Percentiles rank a stretch among this genome's conserved stretches.
Conservation (phyloP, 2,888 invertebrate genomes). For the Stictocephala bisonia region DNA sequence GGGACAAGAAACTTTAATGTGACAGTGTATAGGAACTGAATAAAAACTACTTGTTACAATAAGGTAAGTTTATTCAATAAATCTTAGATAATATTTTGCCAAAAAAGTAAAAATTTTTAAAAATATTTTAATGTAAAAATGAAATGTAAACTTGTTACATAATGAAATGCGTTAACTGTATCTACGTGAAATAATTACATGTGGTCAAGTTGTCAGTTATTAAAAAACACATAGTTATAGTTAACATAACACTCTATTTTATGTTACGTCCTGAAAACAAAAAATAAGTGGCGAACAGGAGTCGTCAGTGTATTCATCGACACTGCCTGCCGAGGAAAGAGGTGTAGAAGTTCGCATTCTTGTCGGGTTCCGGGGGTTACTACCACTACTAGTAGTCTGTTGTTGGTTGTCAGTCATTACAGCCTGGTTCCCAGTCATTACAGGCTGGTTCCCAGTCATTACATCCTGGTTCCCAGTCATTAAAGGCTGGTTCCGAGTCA, state of each 20-base stretch:
- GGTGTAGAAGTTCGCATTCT: background rate
- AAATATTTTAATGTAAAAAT: background rate
- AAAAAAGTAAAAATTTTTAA: background rate
- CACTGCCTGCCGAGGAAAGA: background rate
- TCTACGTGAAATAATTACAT: too few species aligned
- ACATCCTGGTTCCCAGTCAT: too few species aligned
- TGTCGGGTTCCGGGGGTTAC: background rate
- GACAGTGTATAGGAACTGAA: conserved; percentile 32
- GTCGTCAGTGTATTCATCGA: background rate
- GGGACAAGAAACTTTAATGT: conserved; percentile 11
- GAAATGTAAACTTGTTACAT: background rate
- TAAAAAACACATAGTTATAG: background rate
- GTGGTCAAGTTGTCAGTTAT: background rate
- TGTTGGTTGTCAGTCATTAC: background rate
- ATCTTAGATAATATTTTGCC: background rate
- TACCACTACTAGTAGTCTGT: too few species aligned
- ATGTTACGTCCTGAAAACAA: conserved; percentile 5
- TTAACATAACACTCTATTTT: background rate
- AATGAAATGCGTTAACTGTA: background rate
- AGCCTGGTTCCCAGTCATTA: too few species aligned
- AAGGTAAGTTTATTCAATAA: conserved; percentile 29
- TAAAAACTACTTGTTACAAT: conserved; percentile 30
- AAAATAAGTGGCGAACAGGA: background rate
- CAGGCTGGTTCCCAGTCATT: too few species aligned
- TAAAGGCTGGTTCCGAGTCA: too few species aligned